Evolutionary conservation across 1,140 invertebrate genomes (phyloP).

Genomic region (Aphis gossypii): DNA sequence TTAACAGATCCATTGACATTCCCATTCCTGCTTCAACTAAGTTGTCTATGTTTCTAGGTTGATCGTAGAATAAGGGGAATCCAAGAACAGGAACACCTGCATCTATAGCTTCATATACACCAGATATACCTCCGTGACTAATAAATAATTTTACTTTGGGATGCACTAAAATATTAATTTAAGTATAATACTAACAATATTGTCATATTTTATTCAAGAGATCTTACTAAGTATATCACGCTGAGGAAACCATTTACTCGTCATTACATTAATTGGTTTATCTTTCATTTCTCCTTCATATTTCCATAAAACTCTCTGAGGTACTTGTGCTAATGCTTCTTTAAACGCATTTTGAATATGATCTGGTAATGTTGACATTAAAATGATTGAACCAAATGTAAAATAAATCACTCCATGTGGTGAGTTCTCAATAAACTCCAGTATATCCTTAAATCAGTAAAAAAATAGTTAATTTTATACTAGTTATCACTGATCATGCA

Average conservation of each 20-base stretch:
- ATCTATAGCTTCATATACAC: slow-evolving; percentile 75
- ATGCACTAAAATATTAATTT: slow-evolving; percentile 66
- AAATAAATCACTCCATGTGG: slow-evolving; percentile 74
- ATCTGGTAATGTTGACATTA: slow-evolving; percentile 65
- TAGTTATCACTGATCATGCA: too few relatives aligned
- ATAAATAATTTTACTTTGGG: slow-evolving; percentile 74
- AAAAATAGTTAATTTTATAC: not conserved
- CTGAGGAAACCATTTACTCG: slow-evolving; percentile 72
- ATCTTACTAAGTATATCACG: slow-evolving; percentile 68
- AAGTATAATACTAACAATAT: not conserved
- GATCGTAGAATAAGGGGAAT: slow-evolving; percentile 73
- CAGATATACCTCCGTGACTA: slow-evolving; percentile 74
- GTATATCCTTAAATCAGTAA: slow-evolving; percentile 65
- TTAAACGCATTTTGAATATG: slow-evolving; percentile 69
- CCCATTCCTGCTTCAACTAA: slow-evolving; percentile 62
- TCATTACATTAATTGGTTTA: slow-evolving; percentile 68
- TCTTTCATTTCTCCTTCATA: slow-evolving; percentile 67
- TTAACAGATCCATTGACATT: slow-evolving; percentile 62
- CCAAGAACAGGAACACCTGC: slow-evolving; percentile 74
- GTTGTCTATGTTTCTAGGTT: slow-evolving; percentile 65
- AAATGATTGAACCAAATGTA: slow-evolving; percentile 70
- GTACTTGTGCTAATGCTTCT: slow-evolving; percentile 68
- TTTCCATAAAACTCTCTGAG: slow-evolving; percentile 72
- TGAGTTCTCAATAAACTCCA: slow-evolving; percentile 69
- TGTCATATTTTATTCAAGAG: not conserved